These are phyloP conservation scores for Eueremaeus valkanovi DNA, from an alignment of 2,888 invertebrate species.

Conservation along the genomic window DNA sequence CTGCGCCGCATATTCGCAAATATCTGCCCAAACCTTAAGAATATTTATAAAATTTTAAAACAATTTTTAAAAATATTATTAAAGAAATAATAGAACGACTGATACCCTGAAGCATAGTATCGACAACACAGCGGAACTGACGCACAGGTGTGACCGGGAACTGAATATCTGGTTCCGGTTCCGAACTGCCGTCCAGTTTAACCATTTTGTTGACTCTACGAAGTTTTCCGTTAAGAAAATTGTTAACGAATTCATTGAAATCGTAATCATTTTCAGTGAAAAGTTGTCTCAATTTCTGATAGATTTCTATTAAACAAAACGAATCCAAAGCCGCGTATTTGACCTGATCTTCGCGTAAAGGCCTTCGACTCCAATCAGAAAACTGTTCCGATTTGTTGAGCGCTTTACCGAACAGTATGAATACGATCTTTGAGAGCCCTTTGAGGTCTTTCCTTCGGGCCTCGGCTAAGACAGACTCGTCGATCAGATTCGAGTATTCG, in stretches of 20 bases:
- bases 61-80: background rate
- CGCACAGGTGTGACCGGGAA: background rate
- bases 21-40: conserved; percentile 58
- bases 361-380: conserved; percentile 83
- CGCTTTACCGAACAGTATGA: conserved; percentile 68
- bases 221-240: conserved; percentile 54
- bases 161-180: background rate
- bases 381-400: conserved; percentile 84
- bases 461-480: background rate
- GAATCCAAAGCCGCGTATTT: conserved; percentile 86
- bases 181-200: conserved; percentile 4
- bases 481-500: conserved; percentile 4
- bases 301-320: conserved; percentile 75
- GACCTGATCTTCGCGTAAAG: conserved; percentile 71
- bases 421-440: conserved; percentile 69
- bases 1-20: conserved; percentile 63
- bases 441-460: background rate
- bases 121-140: conserved; percentile 58
- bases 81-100: background rate
- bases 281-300: conserved; percentile 58
- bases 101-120: conserved; percentile 55
- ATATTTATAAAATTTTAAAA: background rate
- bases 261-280: conserved; percentile 32
- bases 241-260: conserved; percentile 62
- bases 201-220: conserved; percentile 45